Evolutionary conservation across 2,113 vertebrate genomes (phyloP).

Genomic region (Poeciliopsis occidentalis): DNA sequence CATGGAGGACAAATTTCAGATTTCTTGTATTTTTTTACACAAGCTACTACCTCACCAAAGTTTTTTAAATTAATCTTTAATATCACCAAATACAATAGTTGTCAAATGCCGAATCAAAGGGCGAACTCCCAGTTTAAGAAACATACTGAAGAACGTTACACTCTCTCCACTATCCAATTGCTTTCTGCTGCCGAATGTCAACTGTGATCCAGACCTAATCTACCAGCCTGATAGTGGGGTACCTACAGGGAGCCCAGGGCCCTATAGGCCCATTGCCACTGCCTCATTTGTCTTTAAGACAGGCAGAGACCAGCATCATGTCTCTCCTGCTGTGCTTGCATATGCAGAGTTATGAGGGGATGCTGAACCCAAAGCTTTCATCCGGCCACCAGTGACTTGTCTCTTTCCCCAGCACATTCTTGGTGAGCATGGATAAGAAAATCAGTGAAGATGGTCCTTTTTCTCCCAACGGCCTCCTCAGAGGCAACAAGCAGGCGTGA

Average conservation of each 20-base stretch:
- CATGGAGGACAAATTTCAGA: not conserved
- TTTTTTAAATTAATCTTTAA: not conserved
- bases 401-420: slow-evolving; percentile 12
- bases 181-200: slow-evolving; percentile 63
- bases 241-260: slow-evolving; percentile 60
- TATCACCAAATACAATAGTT: not conserved
- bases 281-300: slow-evolving; percentile 74
- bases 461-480: slow-evolving; percentile 2
- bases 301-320: slow-evolving; percentile 33
- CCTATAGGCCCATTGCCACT: slow-evolving; percentile 45
- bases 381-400: slow-evolving; percentile 42
- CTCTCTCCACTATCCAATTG: slow-evolving; percentile 28
- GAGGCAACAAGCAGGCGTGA: slow-evolving; percentile 44
- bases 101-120: not conserved
- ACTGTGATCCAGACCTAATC: slow-evolving; percentile 77
- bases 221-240: slow-evolving; percentile 67
- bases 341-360: slow-evolving; percentile 40
- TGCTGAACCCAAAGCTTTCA: slow-evolving; percentile 46
- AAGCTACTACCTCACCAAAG: not conserved
- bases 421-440: slow-evolving; percentile 37
- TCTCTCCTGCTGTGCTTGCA: slow-evolving; percentile 35
- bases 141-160: slow-evolving; percentile 9
- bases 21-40: not conserved
- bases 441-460: slow-evolving; percentile 14
- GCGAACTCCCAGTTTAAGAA: slow-evolving; percentile 17